Conservation (phyloP, 2,113 vertebrate species). For the Zosterops borbonicus region DNA sequence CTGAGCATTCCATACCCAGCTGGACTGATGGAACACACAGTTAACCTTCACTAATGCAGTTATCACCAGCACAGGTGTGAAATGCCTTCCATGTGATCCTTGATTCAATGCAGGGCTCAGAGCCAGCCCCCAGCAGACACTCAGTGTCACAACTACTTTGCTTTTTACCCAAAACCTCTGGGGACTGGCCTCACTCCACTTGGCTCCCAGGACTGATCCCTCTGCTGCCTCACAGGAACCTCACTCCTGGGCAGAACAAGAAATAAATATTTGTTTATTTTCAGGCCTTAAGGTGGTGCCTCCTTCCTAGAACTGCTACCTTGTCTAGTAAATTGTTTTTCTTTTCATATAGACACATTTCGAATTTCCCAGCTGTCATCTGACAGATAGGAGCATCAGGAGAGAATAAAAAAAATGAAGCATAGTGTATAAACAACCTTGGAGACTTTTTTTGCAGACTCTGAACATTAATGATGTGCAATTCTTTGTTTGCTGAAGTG, state of each 20-base stretch:
- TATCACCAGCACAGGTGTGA: accelerated
- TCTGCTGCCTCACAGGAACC: neutral
- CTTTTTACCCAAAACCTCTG: neutral
- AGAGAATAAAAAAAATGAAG: neutral
- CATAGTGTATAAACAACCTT: neutral
- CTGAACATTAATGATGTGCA: neutral
- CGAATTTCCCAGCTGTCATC: slow-evolving; percentile 37
- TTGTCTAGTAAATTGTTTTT: neutral
- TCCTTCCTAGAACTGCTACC: neutral
- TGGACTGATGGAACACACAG: accelerated
- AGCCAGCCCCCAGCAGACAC: neutral
- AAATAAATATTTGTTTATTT: neutral
- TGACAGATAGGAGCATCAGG: slow-evolving; percentile 7
- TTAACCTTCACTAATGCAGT: neutral
- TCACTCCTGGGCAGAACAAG: neutral
- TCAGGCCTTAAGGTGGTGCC: neutral
- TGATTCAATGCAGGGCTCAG: neutral
- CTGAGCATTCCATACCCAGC: neutral
- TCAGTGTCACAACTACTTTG: neutral
- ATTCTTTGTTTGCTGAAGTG: slow-evolving; percentile 51
- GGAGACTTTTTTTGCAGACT: slow-evolving; percentile 20
- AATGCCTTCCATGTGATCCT: neutral
- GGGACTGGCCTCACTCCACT: neutral
- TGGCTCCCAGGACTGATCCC: neutral
- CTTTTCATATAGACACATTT: neutral